phyloP scores from a whole-genome alignment of 2,888 invertebrate species.

The Hydriomena furcata region DNA sequence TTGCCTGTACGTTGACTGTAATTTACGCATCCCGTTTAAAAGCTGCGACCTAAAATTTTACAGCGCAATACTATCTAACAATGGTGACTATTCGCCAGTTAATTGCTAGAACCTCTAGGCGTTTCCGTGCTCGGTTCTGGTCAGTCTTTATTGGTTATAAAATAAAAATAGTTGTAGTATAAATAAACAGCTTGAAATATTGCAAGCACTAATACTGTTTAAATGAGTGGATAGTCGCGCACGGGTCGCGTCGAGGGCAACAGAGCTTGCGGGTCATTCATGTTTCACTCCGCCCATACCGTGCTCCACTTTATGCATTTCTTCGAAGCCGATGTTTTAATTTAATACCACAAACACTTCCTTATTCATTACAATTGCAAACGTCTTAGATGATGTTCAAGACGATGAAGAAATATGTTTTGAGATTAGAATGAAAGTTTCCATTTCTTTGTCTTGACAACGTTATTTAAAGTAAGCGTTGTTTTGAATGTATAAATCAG shows the following conservation, averaged over 20 bases:
- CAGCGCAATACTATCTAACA: conserved; percentile 44
- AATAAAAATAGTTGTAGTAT: conserved; percentile 26
- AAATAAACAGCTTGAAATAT: conserved; percentile 30
- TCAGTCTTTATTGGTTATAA: conserved; percentile 34
- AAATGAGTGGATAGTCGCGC: conserved; percentile 53
- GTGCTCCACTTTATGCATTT: conserved; percentile 55
- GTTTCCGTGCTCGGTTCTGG: conserved; percentile 30
- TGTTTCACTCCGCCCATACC: conserved; percentile 64
- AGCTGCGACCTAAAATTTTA: conserved; percentile 42
- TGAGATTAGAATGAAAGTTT: neutral
- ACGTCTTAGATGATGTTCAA: conserved; percentile 9
- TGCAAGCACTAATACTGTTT: conserved; percentile 47
- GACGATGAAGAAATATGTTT: neutral
- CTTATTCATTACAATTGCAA: conserved; percentile 21
- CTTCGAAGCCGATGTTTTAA: conserved; percentile 35
- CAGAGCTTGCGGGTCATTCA: conserved; percentile 63
- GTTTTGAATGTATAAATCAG: conserved; percentile 3
- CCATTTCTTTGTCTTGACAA: conserved; percentile 1
- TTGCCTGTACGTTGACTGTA: conserved; percentile 26
- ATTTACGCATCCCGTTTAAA: conserved; percentile 37
- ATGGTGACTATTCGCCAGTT: conserved; percentile 44
- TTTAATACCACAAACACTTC: conserved; percentile 37
- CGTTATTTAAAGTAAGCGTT: conserved; percentile 8
- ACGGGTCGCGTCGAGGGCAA: conserved; percentile 59
- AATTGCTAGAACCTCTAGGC: conserved; percentile 26